Evolutionary conservation across 1,140 invertebrate genomes (phyloP), one percentile per base, ranked within the genome.

Genomic region (Coptotermes formosanus): DNA sequence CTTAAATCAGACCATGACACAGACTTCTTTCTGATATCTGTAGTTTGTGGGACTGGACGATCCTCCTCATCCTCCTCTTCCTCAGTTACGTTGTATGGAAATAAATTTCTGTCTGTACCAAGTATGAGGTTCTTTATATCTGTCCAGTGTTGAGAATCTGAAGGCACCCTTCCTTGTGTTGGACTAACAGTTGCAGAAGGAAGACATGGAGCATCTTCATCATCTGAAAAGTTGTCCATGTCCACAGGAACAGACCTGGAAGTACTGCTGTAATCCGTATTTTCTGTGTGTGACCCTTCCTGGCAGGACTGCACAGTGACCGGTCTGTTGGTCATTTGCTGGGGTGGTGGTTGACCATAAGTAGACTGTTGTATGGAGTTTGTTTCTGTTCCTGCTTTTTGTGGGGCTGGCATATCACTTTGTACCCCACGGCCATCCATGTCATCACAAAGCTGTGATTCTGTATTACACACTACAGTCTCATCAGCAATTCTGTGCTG

Each of bases 1-100:
- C 85, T 82, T 44, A 86, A 38, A 44, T 86, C 85, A 48, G 85
- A 81, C 85, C 85, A 86, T 19, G 85, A 86, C 12, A 86, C 85
- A 45, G 81, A 86, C 59, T 86, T 86, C 45, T 86, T 86, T n/a
- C 52, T 86, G 3, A 45, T 86, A 21, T 52, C 38, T 25, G 59
- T 84, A n/a, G n/a, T 38, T 84, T n/a, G 3, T 32, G 25, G 25
- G n/a, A 75, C 64, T 25, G n/a, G n/a, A n/a, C 6, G n/a, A 7
- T 64, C 21, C 21, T 84, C 83, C 45, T 84, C 82, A 7, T 64
- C 21, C 21, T 84, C 83, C 45, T 84, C 82, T 38, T 83, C 83
- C 30, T 48, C 30, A 25, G 9, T 19, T 44, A 25, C 8, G n/a
- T 84, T 84, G 55, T 48, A 59, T 52, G 83, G 83, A 52, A 48